Evolutionary conservation across 1,140 invertebrate species (phyloP).

Genomic region (Drosophila neocordata): DNA sequence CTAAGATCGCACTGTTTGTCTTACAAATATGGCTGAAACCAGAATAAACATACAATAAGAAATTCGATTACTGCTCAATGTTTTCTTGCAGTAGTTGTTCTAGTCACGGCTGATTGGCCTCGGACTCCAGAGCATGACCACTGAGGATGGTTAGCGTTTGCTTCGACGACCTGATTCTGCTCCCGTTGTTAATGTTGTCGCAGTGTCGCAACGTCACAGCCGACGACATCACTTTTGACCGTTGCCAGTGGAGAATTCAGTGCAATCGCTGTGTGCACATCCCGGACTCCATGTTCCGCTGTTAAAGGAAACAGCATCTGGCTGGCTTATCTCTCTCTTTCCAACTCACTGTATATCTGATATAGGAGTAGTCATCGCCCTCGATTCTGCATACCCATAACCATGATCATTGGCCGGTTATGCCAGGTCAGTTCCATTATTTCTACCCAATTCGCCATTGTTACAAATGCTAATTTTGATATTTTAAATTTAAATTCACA

Average conservation of each 20-base stretch:
- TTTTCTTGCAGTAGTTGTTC: conserved; percentile 38
- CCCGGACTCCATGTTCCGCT: background rate
- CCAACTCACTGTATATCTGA: conserved; percentile 36
- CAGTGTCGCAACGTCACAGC: conserved; percentile 56
- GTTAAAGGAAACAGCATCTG: background rate
- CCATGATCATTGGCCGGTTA: conserved; percentile 63
- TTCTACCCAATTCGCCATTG: conserved; percentile 78
- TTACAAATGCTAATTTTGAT: conserved; percentile 82
- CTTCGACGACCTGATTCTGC: conserved; percentile 65
- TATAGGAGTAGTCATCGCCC: conserved; percentile 53
- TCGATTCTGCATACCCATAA: conserved; percentile 46
- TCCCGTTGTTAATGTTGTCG: conserved; percentile 75
- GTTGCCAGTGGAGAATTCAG: conserved; percentile 55
- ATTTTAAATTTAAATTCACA: conserved; percentile 78
- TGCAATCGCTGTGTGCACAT: conserved; percentile 49
- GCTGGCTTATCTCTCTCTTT: background rate
- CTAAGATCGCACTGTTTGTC: conserved; percentile 18
- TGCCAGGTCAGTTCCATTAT: conserved; percentile 79
- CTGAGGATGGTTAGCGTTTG: conserved; percentile 39
- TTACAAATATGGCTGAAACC: conserved; percentile 41
- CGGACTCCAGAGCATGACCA: conserved; percentile 40
- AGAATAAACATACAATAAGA: conserved; percentile 19
- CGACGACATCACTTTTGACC: conserved; percentile 58
- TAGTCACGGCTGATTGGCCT: conserved; percentile 73
- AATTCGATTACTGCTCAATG: conserved; percentile 47